These are phyloP conservation scores for Calliopum simillimum DNA, from an alignment of 2,888 invertebrate species.

Conservation along the genomic window DNA sequence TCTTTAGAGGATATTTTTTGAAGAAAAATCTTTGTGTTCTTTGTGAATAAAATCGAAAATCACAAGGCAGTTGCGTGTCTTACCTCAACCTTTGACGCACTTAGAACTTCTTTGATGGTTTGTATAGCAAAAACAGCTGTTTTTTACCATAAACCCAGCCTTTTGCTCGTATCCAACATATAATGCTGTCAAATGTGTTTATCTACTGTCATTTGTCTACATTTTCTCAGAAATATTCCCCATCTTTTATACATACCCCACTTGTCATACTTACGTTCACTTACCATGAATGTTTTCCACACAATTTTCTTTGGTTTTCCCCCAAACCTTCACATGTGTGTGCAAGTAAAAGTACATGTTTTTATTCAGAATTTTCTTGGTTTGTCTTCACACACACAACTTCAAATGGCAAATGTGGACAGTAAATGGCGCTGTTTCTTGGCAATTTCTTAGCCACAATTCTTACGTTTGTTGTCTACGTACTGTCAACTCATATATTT, in stretches of 20 bases:
- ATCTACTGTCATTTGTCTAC: slow-evolving; percentile 59
- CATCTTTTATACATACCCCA: slow-evolving; percentile 3
- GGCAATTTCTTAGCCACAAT: background rate
- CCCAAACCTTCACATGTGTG: background rate
- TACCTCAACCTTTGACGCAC: too few relatives aligned
- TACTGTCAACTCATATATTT: slow-evolving; percentile 27
- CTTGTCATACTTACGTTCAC: too few relatives aligned
- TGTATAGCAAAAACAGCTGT: too few relatives aligned
- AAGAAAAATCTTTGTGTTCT: too few relatives aligned
- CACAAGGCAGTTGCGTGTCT: too few relatives aligned
- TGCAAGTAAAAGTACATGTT: background rate
- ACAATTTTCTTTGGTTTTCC: slow-evolving; percentile 32
- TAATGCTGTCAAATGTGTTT: slow-evolving; percentile 54
- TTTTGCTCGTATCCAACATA: too few relatives aligned
- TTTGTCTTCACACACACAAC: background rate
- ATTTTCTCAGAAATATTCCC: slow-evolving; percentile 65
- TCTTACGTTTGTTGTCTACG: background rate
- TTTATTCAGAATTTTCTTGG: background rate
- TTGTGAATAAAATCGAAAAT: too few relatives aligned
- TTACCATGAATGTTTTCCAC: slow-evolving; percentile 31
- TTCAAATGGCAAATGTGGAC: background rate
- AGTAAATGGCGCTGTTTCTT: slow-evolving; percentile 20
- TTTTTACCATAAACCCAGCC: too few relatives aligned
- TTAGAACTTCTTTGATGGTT: too few relatives aligned
- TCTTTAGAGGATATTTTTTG: too few relatives aligned